Base-by-base conservation (phyloP, 1,140 invertebrate species). In the Drosophila oshimai region DNA sequence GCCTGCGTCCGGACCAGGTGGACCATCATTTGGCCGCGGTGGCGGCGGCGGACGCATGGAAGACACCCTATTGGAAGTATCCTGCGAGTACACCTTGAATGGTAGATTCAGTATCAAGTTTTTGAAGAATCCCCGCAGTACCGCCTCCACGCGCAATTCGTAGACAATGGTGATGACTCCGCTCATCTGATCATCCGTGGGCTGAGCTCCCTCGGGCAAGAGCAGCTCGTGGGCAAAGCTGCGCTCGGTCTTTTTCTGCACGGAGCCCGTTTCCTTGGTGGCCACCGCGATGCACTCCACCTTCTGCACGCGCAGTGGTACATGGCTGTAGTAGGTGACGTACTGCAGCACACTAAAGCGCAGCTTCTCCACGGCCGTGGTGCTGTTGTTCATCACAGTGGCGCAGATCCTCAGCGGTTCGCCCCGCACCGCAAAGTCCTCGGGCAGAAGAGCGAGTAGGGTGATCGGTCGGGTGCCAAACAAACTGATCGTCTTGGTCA, bases 401-500 rank as follows among this genome's bases (percentile, higher is more conserved):
- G 90, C 90, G 39, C 84, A 90, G 15, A 91, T 81, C n/a, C 81
- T 68, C 7, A 90, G 42, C 6, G 89, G 89, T 20, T 90, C 89
- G 0, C 88, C 88, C 0, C 81, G 78, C 15, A 90, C 88, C 1
- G 76, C 89, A 54, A 89, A 79, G 33, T 84, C 74, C 46, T 88
- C 74, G 2, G 89, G 89, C 39, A 91, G 12, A 26, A 88, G 54
- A 1, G 88, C 86, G 17, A 90, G 20, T 74, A 91, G 77, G 2
- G 81, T 87, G 6, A 91, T 90, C 2, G 90, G 90, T 12, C 90
- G 71, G 2, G 84, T 86, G 6, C 89, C 89, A 33, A 91, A 90
- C 10, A 90, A 62, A 24, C 90, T 90, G 24, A 91, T 91, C 13
- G 88, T 80, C 57, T 90, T 90, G n/a, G 88, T 90, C 18, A 90